A percentile compares a stretch with the other conserved stretches of the same genome.
Evolutionary conservation across 2,113 vertebrate genomes (phyloP).

Genomic region (Herpailurus yagouaroundi): DNA sequence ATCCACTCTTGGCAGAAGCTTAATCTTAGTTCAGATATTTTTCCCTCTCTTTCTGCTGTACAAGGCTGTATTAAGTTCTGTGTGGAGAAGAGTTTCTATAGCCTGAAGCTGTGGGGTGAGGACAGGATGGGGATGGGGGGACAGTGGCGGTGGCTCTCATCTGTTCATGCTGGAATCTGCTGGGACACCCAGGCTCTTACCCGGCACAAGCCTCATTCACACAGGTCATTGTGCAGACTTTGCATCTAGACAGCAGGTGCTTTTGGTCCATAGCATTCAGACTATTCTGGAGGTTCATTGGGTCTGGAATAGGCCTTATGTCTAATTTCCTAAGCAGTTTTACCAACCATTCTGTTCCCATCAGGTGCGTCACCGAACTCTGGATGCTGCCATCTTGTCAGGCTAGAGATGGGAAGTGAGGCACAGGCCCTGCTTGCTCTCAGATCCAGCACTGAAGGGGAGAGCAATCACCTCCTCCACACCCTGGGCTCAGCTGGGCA

Average conservation of each 20-base stretch:
- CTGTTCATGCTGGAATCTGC: background rate
- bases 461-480: rapidly evolving
- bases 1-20: background rate
- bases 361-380: background rate
- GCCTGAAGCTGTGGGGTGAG: background rate
- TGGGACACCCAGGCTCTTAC: background rate
- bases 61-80: background rate
- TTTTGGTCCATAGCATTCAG: background rate
- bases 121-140: background rate
- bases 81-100: background rate
- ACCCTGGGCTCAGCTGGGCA: background rate
- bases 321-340: background rate
- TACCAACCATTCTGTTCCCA: background rate
- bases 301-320: background rate
- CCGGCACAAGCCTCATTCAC: background rate
- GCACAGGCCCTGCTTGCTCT: background rate
- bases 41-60: background rate
- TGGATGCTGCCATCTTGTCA: background rate
- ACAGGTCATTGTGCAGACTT: background rate
- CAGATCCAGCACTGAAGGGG: background rate
- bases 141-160: background rate
- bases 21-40: background rate
- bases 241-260: background rate
- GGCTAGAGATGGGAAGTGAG: background rate
- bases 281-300: background rate